Percentiles rank a stretch among this genome's conserved stretches.
phyloP scores from a whole-genome alignment of 2,113 vertebrate genomes.

The Arothron firmamentum region DNA sequence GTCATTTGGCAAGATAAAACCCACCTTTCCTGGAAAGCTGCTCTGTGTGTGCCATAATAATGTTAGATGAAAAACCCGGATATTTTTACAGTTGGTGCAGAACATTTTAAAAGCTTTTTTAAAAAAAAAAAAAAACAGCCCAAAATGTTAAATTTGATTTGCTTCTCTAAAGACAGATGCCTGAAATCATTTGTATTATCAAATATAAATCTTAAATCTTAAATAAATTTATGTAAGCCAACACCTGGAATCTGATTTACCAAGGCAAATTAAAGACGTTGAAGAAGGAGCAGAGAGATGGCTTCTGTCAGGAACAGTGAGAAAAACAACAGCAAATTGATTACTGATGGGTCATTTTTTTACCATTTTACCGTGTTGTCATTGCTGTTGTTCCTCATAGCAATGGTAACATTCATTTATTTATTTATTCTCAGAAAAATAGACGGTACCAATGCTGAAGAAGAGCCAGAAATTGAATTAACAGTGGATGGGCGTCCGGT shows the following conservation, averaged over 20 bases:
- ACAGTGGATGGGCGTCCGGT: slow-evolving; percentile 85
- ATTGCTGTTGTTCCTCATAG: neutral
- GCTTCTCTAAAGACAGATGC: too few relatives aligned
- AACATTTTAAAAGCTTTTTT: too few relatives aligned
- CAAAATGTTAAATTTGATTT: too few relatives aligned
- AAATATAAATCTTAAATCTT: too few relatives aligned
- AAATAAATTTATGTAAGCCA: too few relatives aligned
- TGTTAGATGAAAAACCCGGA: neutral
- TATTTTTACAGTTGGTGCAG: too few relatives aligned
- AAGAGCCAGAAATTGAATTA: slow-evolving; percentile 83
- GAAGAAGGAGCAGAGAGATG: too few relatives aligned
- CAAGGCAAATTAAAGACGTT: too few relatives aligned
- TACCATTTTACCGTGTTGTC: neutral
- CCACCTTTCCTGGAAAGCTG: slow-evolving; percentile 48
- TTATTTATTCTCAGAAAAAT: slow-evolving; percentile 77
- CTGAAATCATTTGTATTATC: too few relatives aligned
- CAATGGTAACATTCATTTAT: too few relatives aligned
- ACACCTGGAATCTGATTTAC: too few relatives aligned
- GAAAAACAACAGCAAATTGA: slow-evolving; percentile 29
- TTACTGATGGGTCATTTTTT: neutral
- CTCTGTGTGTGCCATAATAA: slow-evolving; percentile 10
- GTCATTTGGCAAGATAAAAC: slow-evolving; percentile 43
- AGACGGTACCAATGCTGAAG: slow-evolving; percentile 80
- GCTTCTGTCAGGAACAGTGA: neutral
- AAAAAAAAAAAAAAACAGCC: too few relatives aligned